Evolutionary conservation across 2,888 invertebrate species (phyloP), one percentile per base, ranked within the genome.

Genomic region (Torymus auratus): DNA sequence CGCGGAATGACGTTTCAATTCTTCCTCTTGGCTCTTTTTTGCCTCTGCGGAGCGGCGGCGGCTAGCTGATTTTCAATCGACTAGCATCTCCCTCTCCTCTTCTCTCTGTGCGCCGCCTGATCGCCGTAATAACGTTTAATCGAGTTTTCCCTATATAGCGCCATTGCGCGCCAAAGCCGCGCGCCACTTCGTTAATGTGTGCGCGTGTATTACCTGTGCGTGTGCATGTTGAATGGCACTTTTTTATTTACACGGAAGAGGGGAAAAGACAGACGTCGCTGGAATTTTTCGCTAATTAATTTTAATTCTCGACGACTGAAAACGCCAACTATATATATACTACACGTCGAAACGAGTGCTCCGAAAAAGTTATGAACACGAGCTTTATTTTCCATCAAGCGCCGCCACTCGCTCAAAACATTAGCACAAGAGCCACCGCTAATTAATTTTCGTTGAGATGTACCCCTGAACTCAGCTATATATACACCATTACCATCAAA

Each of bases 1-100:
- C 69, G 41, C 58, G 81, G 86, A 87, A 87, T 87, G 87, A 88
- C 88, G 88, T 87, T 89, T 88, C 86, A 88, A 89, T 89, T 87
- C 87, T 85, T 86, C 83, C 84, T 83, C 82, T 62, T 58, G 64
- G 7, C 70, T 61, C 28, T 79, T 83, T 79, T 65, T 53, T 56
- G 17, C 58, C 53, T 55, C 28, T 17, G 15, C 70, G 56, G n/a
- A 1, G 64, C 41, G 41, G 15, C 15, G 17, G 41, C 55, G 50
- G 41, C 69, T 58, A 73, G 74, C 74, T 67, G 65, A 65, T 78
- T 72, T 68, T 73, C 78, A 61, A 78, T 67, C 20, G 72, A 50
- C 58, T 71, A 55, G 12, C 58, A 23, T 14, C 52, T 4, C 28
- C 28, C 41, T 2, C 13, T 13, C 62, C 13, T 12, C 23, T 52